Evolutionary conservation across 2,888 invertebrate species (phyloP).

Genomic region (Drosophila testacea): DNA sequence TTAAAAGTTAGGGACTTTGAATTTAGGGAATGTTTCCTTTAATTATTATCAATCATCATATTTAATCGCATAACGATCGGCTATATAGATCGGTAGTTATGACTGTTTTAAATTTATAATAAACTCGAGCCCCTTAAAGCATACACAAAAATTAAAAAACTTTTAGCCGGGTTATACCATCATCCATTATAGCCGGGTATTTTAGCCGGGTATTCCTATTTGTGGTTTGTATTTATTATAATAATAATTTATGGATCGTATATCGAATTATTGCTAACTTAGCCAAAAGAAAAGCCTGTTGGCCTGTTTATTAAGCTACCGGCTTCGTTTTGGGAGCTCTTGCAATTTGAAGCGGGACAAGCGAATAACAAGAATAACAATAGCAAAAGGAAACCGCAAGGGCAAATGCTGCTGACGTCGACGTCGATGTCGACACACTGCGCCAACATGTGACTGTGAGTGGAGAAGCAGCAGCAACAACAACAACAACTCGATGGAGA

Average conservation of each 20-base stretch:
- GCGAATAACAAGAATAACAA: constrained; percentile 20
- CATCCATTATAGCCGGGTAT: too few relatives aligned
- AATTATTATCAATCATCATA: too few relatives aligned
- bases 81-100: too few relatives aligned
- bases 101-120: too few relatives aligned
- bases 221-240: not conserved
- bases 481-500: constrained; percentile 4
- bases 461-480: constrained; percentile 9
- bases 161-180: too few relatives aligned
- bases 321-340: constrained; percentile 2
- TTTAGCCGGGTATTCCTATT: too few relatives aligned
- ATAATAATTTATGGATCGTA: constrained; percentile 27
- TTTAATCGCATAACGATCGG: too few relatives aligned
- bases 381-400: constrained; percentile 34
- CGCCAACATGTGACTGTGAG: constrained; percentile 70
- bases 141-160: too few relatives aligned
- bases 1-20: too few relatives aligned
- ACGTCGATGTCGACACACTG: constrained; percentile 56
- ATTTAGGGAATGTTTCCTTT: too few relatives aligned
- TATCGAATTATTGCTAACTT: constrained; percentile 37
- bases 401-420: constrained; percentile 43
- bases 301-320: constrained; percentile 21
- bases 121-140: too few relatives aligned
- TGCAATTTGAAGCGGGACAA: constrained; percentile 44
- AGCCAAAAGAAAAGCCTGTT: constrained; percentile 23